Conservation (phyloP, 2,888 invertebrate species). For the Pilophorus perplexus region DNA sequence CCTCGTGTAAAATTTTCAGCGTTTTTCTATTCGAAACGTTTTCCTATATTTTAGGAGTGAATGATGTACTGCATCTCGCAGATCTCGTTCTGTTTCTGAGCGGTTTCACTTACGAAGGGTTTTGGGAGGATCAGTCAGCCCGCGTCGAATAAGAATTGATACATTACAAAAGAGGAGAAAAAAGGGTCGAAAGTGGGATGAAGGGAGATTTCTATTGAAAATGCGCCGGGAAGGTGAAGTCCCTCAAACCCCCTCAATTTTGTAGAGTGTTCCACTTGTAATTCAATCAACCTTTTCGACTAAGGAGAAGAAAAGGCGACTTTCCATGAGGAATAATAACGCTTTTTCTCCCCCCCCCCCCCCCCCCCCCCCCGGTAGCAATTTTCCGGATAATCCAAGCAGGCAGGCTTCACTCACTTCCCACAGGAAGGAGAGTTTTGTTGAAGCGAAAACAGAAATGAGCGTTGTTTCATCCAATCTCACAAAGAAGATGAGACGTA, state of each 20-base stretch:
- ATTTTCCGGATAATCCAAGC: constrained; percentile 28
- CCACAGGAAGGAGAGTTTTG: too few species aligned
- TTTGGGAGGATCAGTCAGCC: neutral
- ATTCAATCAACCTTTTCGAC: constrained; percentile 39
- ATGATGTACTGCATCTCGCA: too few species aligned
- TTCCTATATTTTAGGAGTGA: too few species aligned
- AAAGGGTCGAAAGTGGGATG: too few species aligned
- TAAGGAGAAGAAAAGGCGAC: constrained; percentile 25
- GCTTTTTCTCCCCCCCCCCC: too few species aligned
- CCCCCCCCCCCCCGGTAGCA: too few species aligned
- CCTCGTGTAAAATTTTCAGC: too few species aligned
- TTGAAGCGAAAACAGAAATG: too few species aligned
- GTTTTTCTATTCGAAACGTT: too few species aligned
- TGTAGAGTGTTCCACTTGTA: constrained; percentile 39
- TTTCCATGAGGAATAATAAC: constrained; percentile 29
- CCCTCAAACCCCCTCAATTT: constrained; percentile 23
- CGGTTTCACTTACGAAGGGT: neutral
- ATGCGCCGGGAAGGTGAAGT: constrained; percentile 25
- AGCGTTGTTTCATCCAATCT: too few species aligned
- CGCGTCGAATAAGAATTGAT: constrained; percentile 31
- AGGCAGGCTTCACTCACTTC: too few species aligned
- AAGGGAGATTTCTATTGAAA: constrained; percentile 11
- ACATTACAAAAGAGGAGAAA: constrained; percentile 25
- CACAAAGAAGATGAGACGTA: too few species aligned
- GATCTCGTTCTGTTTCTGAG: neutral